Evolutionary conservation across 53 echinoderm and acorn worm species (phyloP).

Genomic region (Patiria pectinifera): DNA sequence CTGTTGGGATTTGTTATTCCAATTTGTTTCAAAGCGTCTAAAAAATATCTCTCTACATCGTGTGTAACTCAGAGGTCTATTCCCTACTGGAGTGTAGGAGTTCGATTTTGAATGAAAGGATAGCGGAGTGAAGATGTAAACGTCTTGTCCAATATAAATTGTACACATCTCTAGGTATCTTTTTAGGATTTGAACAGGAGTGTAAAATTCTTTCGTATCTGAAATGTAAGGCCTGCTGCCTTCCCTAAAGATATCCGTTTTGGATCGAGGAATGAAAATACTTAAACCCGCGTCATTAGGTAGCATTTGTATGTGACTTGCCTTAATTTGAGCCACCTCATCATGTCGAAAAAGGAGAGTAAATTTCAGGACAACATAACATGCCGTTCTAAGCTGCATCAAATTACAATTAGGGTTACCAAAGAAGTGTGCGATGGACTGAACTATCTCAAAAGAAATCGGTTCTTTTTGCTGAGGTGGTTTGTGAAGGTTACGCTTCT

Average conservation of each 20-base stretch:
- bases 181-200: constrained; percentile 1
- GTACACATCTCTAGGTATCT: not conserved
- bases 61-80: constrained; percentile 18
- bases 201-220: not conserved
- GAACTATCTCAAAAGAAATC: not conserved
- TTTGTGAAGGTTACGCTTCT: not conserved
- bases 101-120: not conserved
- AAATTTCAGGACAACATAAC: constrained; percentile 18
- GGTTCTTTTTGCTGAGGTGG: constrained; percentile 10
- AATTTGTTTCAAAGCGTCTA: constrained; percentile 14
- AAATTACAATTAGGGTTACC: not conserved
- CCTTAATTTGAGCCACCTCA: constrained; percentile 17
- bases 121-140: not conserved
- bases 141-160: not conserved
- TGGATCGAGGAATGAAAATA: constrained; percentile 11
- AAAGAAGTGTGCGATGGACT: not conserved
- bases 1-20: not conserved
- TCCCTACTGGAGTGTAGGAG: not conserved
- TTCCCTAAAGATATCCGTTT: constrained; percentile 37
- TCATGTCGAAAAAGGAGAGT: not conserved
- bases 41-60: constrained; percentile 15
- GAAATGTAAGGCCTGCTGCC: constrained; percentile 6
- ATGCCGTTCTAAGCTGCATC: constrained; percentile 13
- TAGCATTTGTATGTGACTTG: constrained; percentile 9
- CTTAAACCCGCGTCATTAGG: not conserved